Percentiles rank a stretch among this genome's conserved stretches.
These are phyloP conservation scores for Arge pagana DNA, from an alignment of 2,888 invertebrate species.

Conservation along the genomic window DNA sequence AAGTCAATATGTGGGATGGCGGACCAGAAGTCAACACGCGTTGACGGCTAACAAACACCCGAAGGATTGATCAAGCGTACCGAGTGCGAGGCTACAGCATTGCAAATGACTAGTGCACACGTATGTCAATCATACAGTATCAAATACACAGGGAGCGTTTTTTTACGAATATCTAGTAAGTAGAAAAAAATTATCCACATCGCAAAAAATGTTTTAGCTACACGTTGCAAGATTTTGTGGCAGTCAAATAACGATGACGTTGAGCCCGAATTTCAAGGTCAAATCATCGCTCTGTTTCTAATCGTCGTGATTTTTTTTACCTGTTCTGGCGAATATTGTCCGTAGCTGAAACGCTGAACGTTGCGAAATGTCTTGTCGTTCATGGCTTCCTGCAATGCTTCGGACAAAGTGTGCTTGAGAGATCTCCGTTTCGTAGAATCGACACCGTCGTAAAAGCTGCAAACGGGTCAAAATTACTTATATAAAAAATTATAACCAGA, in stretches of 20 bases:
- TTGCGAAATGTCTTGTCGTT: constrained; percentile 73
- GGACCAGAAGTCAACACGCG: too few species aligned
- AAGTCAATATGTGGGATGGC: too few species aligned
- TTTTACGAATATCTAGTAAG: too few species aligned
- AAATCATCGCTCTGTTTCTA: too few species aligned
- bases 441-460: constrained; percentile 62
- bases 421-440: constrained; percentile 58
- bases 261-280: neutral
- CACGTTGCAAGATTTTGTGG: neutral
- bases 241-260: neutral
- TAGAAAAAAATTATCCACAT: too few species aligned
- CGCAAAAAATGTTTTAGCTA: neutral
- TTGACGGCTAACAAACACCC: too few species aligned
- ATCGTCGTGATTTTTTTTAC: constrained; percentile 56
- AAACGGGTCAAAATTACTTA: neutral
- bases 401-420: constrained; percentile 67
- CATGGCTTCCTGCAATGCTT: constrained; percentile 69
- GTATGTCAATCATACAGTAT: too few species aligned
- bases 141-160: too few species aligned
- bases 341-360: constrained; percentile 74
- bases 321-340: constrained; percentile 71
- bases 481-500: neutral
- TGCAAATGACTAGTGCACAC: too few species aligned
- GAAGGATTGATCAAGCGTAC: too few species aligned
- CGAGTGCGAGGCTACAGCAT: too few species aligned